These are phyloP conservation scores for Epinotia ramella DNA, from an alignment of 2,888 invertebrate species.

Conservation along the genomic window DNA sequence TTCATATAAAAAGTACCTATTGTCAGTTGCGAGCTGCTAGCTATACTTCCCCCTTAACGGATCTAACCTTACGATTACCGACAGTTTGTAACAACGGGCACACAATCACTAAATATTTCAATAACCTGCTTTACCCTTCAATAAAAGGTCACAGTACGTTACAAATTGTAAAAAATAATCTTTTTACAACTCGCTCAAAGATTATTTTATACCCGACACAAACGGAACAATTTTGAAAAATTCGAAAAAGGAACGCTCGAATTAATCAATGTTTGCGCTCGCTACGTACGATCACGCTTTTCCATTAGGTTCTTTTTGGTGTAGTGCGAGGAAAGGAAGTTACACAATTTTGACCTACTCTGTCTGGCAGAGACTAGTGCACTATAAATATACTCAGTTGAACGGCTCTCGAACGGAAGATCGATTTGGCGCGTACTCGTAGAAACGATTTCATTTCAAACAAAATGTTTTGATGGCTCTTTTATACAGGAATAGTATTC, in stretches of 20 bases:
- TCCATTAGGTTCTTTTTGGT: conserved; percentile 62
- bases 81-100: not conserved
- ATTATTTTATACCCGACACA: not conserved
- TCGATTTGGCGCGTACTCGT: conserved; percentile 42
- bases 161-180: too few relatives aligned
- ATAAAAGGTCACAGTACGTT: too few relatives aligned
- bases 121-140: too few relatives aligned
- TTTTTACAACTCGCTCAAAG: too few relatives aligned
- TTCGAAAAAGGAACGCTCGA: conserved; percentile 46
- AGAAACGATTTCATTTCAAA: conserved; percentile 46
- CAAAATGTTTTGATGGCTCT: conserved; percentile 45
- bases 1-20: too few relatives aligned
- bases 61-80: too few relatives aligned
- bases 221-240: conserved; percentile 38
- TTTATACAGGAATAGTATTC: conserved; percentile 41
- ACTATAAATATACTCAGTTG: conserved; percentile 45
- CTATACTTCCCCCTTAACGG: too few relatives aligned
- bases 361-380: conserved; percentile 39
- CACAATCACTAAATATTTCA: not conserved
- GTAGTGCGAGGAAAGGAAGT: conserved; percentile 53
- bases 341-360: conserved; percentile 58
- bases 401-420: conserved; percentile 43
- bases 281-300: conserved; percentile 60
- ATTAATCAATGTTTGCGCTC: conserved; percentile 58
- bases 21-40: too few relatives aligned